Evolutionary conservation across 92 coral and sea anemone species (phyloP).

Genomic region (Blastomussa wellsi): DNA sequence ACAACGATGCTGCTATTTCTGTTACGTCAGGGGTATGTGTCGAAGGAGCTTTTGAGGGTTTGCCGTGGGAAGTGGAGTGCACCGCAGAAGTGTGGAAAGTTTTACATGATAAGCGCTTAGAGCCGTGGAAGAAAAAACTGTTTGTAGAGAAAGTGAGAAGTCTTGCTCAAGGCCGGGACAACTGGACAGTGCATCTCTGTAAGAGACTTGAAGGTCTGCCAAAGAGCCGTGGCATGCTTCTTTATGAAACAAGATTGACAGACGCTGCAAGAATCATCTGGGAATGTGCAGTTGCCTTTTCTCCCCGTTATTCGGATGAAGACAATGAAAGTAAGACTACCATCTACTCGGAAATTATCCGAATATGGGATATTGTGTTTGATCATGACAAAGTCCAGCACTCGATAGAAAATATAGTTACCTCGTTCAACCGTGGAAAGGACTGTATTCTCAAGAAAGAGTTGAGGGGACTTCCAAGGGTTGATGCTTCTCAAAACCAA

Average conservation of each 20-base stretch:
- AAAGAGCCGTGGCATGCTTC: slow-evolving; percentile 69
- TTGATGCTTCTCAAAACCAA: slow-evolving; percentile 55
- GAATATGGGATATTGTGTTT: slow-evolving; percentile 92
- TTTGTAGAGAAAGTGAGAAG: slow-evolving; percentile 11
- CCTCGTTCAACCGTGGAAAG: slow-evolving; percentile 85
- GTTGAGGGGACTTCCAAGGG: slow-evolving; percentile 29
- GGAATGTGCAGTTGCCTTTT: slow-evolving; percentile 91
- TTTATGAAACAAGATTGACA: slow-evolving; percentile 78
- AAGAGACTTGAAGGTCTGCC: slow-evolving; percentile 80
- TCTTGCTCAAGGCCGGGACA: slow-evolving; percentile 17
- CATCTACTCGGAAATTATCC: slow-evolving; percentile 88
- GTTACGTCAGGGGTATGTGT: not conserved
- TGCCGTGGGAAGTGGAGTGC: slow-evolving; percentile 1
- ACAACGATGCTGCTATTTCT: not conserved
- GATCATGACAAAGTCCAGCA: slow-evolving; percentile 75
- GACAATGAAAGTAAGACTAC: slow-evolving; percentile 41
- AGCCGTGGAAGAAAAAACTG: not conserved
- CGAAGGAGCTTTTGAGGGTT: not conserved
- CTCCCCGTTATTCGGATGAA: slow-evolving; percentile 74
- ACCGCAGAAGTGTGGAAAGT: slow-evolving; percentile 1
- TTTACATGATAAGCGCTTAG: not conserved
- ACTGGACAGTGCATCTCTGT: slow-evolving; percentile 68
- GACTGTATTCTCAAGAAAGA: slow-evolving; percentile 87
- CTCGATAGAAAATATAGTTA: slow-evolving; percentile 75
- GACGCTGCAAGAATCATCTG: slow-evolving; percentile 79